These are phyloP conservation scores for Labeo rohita DNA, from an alignment of 2,113 vertebrate species.

Conservation along the genomic window DNA sequence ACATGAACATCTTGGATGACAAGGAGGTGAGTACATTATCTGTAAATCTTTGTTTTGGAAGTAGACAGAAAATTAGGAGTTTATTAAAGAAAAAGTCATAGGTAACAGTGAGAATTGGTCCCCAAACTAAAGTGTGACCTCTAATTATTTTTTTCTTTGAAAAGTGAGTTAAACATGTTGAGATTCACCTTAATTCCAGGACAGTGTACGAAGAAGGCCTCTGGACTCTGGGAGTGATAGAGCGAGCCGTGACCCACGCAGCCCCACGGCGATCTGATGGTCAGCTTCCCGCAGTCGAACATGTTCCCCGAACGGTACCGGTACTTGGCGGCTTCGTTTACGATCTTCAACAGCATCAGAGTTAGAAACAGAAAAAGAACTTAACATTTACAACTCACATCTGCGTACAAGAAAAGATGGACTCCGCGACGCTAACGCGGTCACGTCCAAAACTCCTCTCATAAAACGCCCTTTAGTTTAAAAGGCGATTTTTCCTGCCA, in stretches of 20 bases:
- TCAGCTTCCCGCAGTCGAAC: conserved; percentile 93
- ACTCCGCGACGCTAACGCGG: not conserved
- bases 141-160: too few relatives aligned
- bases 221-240: conserved; percentile 97
- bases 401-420: not conserved
- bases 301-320: conserved; percentile 95
- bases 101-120: too few relatives aligned
- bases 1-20: too few relatives aligned
- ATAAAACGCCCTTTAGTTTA: not conserved
- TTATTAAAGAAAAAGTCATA: too few relatives aligned
- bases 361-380: not conserved
- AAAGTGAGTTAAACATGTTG: not conserved
- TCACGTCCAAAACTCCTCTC: not conserved
- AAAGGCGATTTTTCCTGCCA: not conserved
- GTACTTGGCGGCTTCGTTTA: conserved; percentile 98
- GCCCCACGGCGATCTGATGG: conserved; percentile 95
- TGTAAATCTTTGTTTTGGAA: too few relatives aligned
- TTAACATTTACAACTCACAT: not conserved
- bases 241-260: conserved; percentile 95
- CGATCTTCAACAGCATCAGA: conserved; percentile 78
- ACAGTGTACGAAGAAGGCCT: conserved; percentile 95
- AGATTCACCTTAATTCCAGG: conserved; percentile 92
- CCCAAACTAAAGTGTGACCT: too few relatives aligned
- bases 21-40: too few relatives aligned
- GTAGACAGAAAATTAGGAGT: too few relatives aligned